A percentile compares a stretch with the other conserved stretches of the same genome.
These are phyloP conservation scores for Corapipo altera DNA, from an alignment of 2,113 vertebrate genomes.

Conservation along the genomic window DNA sequence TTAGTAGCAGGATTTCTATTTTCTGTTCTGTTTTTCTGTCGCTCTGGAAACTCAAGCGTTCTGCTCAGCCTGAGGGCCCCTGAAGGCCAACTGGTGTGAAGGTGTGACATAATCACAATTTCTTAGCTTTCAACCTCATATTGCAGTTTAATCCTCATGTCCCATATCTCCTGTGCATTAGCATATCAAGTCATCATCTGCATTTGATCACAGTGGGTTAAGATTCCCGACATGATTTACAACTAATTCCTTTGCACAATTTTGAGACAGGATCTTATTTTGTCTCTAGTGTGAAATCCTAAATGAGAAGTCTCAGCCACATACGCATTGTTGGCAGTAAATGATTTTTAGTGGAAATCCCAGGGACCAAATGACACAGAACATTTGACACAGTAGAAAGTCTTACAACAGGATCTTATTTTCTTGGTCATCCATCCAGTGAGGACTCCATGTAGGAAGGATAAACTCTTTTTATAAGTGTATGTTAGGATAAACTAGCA, in stretches of 20 bases:
- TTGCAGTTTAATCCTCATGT: not conserved
- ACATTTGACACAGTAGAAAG: not conserved
- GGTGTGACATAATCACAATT: not conserved
- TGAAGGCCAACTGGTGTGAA: not conserved
- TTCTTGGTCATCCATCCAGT: not conserved
- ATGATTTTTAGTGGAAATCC: not conserved
- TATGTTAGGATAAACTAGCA: not conserved
- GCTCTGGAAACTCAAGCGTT: not conserved
- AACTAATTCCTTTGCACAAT: not conserved
- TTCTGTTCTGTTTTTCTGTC: not conserved
- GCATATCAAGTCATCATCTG: not conserved
- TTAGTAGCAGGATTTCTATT: not conserved
- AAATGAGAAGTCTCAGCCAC: not conserved
- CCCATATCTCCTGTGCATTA: not conserved
- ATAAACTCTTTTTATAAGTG: not conserved
- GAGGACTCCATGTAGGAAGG: not conserved
- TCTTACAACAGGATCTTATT: not conserved
- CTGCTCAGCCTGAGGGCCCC: not conserved
- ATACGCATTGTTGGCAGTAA: not conserved
- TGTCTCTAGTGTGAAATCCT: not conserved
- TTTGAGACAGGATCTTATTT: not conserved
- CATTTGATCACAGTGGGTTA: not conserved
- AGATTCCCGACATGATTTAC: not conserved
- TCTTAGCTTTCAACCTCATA: not conserved
- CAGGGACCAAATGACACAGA: not conserved